Evolutionary conservation across 2,888 invertebrate genomes (phyloP), one percentile per base, ranked within the genome.

Genomic region (Crocallis elinguaria): DNA sequence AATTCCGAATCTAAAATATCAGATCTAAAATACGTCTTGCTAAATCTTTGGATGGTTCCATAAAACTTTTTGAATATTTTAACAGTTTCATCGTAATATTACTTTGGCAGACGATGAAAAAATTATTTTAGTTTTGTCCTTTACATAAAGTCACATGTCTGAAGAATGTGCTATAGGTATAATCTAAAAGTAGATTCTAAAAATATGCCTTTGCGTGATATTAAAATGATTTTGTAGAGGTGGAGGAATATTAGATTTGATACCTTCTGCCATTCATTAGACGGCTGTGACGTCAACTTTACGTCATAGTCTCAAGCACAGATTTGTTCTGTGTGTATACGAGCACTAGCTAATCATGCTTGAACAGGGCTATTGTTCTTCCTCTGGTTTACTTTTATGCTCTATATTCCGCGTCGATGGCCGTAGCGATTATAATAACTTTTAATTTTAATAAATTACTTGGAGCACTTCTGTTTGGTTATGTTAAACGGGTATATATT

Each of bases 261-360:
- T 51, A 52, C 53, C 56, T 62, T 55, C 42, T 52, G 51, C 49
- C 62, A 64, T 71, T 66, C 61, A 67, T 69, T 65, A 64, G 61
- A 58, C 29, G 46, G 57, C 48, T 50, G 57, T 62, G 60, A 63
- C 60, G 64, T 57, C 48, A 50, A 11, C 38, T 39, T 41, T 41
- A 57, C 50, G 54, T 66, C 58, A 64, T 45, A 32, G 19, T 9
- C 14, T 49, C 38, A 29, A 41, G 14, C 52, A 48, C 48, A 54
- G 41, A 41, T 56, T 41, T 39, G 1, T 41, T 41, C 35, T 38
- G 37, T 38, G 42, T 14, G 44, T 38, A 50, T 38, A 42, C 23
- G 19, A 38, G 27, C 45, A 43, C 49, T 35, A 51, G 39, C 48
- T 50, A 57, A 52, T 57, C 46, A 48, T 46, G 49, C 43, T 36